Evolutionary conservation across 2,888 invertebrate species (phyloP), one percentile per base, ranked within the genome.

Genomic region (Diaphora mendica): DNA sequence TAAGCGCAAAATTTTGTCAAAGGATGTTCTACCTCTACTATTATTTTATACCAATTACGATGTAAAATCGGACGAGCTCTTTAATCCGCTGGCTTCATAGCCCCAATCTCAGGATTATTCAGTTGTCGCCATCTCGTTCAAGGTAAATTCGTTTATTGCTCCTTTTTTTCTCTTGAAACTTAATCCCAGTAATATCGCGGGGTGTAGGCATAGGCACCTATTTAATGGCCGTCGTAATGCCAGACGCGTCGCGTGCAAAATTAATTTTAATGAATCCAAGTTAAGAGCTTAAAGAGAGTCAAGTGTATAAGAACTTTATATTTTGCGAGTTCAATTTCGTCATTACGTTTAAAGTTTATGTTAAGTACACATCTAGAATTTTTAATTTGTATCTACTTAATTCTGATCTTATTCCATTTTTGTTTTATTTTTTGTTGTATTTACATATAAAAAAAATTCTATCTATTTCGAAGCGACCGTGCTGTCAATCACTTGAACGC

Each of bases 101-200:
- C 86, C 82, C 74, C 73, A 83, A 69, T 64, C 72, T 33, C 68
- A 77, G 86, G 91, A 90, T 91, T 91, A 91, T 81, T 84, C 75
- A 73, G 80, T 81, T 84, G 83, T 84, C 83, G 86, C 82, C 86
- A 82, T 80, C 86, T 84, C 85, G 79, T 87, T 87, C 83, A 82
- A 86, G 79, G 86, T 78, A 85, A 90, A 91, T 89, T 90, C 90
- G 85, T 90, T 91, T 89, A 90, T 88, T 90, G 88, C 88, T 86
- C 80, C 80, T 85, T 90, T 62, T 91, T 91, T 88, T 89, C 79
- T 82, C 81, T 86, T 75, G 73, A 82, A 88, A 89, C 88, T 87
- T 91, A 91, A 92, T 91, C 88, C 88, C 79, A 75, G 83, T 87
- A 86, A 87, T 88, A 86, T 84, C 82, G 86, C 73, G 72, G 67